phyloP scores from a whole-genome alignment of 1,140 invertebrate genomes.

The Neodiprion pinetum region DNA sequence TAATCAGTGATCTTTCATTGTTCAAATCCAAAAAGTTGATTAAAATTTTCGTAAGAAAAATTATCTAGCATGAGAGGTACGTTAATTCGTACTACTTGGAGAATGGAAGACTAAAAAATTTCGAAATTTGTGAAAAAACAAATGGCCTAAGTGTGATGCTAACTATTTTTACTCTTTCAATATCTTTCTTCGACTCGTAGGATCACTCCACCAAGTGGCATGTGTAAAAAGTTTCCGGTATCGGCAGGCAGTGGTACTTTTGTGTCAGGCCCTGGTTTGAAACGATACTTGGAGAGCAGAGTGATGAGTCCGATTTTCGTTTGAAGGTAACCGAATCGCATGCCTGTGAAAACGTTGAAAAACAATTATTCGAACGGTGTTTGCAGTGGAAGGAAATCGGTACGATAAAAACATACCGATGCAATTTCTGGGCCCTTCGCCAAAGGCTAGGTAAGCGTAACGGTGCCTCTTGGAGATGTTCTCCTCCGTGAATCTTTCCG shows the following conservation, averaged over 20 bases:
- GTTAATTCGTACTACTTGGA: too few relatives aligned
- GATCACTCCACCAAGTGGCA: slow-evolving; percentile 54
- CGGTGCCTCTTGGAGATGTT: slow-evolving; percentile 42
- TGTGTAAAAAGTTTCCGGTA: slow-evolving; percentile 46
- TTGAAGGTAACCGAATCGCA: slow-evolving; percentile 60
- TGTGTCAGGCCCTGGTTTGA: slow-evolving; percentile 34
- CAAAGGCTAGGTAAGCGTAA: slow-evolving; percentile 59
- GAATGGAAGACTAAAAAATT: too few relatives aligned
- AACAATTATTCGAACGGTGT: not conserved
- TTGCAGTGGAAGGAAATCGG: not conserved
- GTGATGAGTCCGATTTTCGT: slow-evolving; percentile 52
- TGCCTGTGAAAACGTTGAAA: slow-evolving; percentile 37
- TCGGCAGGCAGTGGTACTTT: slow-evolving; percentile 50
- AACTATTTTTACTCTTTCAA: too few relatives aligned
- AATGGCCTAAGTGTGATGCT: too few relatives aligned
- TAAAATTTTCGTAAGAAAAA: too few relatives aligned
- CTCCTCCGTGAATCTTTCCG: slow-evolving; percentile 67
- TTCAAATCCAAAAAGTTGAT: too few relatives aligned
- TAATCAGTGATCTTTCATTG: too few relatives aligned
- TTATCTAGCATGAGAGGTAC: too few relatives aligned
- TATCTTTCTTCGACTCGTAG: slow-evolving; percentile 29
- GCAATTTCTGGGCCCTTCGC: slow-evolving; percentile 64
- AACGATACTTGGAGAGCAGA: slow-evolving; percentile 25
- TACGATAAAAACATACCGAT: slow-evolving; percentile 56
- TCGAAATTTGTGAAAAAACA: too few relatives aligned